phyloP scores from a whole-genome alignment of 2,113 vertebrate genomes.

The Centropus bengalensis region DNA sequence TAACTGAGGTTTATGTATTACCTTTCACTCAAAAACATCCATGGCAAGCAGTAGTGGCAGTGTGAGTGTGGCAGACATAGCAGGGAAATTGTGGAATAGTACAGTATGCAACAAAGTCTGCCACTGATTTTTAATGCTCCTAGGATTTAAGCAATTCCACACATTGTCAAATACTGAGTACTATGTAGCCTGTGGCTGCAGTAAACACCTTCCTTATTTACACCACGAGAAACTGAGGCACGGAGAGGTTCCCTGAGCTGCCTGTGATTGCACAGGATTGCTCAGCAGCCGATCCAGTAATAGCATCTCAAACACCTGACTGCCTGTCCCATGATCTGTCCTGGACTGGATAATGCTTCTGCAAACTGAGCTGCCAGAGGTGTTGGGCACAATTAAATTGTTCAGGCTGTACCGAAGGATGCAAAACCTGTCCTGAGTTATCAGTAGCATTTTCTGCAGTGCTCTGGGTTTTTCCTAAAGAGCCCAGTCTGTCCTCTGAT shows the following conservation, averaged over 20 bases:
- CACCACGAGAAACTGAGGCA: background rate
- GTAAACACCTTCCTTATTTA: background rate
- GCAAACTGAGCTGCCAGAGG: background rate
- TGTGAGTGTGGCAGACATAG: accelerated
- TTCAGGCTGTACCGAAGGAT: background rate
- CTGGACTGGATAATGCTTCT: background rate
- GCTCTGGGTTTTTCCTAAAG: background rate
- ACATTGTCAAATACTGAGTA: background rate
- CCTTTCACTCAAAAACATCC: background rate
- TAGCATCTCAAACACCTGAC: background rate
- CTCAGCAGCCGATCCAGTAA: background rate
- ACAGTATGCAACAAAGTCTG: background rate
- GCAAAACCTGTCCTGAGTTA: background rate
- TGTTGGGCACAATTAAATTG: background rate
- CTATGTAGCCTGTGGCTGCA: background rate
- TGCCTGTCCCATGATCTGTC: background rate
- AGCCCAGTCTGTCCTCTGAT: background rate
- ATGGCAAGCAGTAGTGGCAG: background rate
- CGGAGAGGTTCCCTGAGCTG: background rate
- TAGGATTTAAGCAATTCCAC: background rate
- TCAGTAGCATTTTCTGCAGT: background rate
- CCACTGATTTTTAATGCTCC: background rate
- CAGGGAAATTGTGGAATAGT: background rate
- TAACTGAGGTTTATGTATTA: background rate
- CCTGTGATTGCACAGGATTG: background rate